A percentile compares a stretch with the other conserved stretches of the same genome.
phyloP scores from a whole-genome alignment of 2,113 vertebrate species.

The Dicaeum eximium region DNA sequence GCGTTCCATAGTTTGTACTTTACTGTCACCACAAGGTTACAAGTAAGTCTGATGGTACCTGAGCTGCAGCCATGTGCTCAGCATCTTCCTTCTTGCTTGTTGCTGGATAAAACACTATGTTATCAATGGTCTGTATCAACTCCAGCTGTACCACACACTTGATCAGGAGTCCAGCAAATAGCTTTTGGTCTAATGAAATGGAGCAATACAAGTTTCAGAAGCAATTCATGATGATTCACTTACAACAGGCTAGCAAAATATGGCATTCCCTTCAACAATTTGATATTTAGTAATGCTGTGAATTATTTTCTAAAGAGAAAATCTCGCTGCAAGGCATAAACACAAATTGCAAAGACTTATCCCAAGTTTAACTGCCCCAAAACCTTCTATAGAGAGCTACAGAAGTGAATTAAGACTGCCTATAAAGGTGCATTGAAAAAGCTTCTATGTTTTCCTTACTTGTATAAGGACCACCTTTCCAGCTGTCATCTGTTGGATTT shows the following conservation, averaged over 20 bases:
- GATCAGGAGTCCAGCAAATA: slow-evolving; percentile 94
- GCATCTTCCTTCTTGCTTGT: slow-evolving; percentile 98
- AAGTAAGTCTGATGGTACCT: slow-evolving; percentile 71
- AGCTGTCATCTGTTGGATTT: slow-evolving; percentile 90
- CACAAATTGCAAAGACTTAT: background rate
- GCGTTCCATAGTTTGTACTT: background rate
- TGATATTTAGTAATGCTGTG: background rate
- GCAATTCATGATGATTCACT: background rate
- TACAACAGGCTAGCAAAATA: background rate
- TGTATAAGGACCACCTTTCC: slow-evolving; percentile 86
- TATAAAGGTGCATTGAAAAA: background rate
- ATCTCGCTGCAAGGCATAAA: background rate
- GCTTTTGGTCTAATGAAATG: slow-evolving; percentile 84
- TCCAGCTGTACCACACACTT: slow-evolving; percentile 98
- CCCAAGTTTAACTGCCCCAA: background rate
- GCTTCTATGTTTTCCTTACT: slow-evolving; percentile 59
- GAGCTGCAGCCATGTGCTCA: slow-evolving; percentile 94
- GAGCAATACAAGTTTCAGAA: slow-evolving; percentile 6
- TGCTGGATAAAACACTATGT: slow-evolving; percentile 94
- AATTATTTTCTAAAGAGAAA: background rate
- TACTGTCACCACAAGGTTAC: background rate
- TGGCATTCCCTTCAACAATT: background rate
- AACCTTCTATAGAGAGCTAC: background rate
- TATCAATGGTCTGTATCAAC: slow-evolving; percentile 95
- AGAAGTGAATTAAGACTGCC: background rate